phyloP scores from a whole-genome alignment of 2,113 vertebrate species.

The Astatoreochromis straeleni region DNA sequence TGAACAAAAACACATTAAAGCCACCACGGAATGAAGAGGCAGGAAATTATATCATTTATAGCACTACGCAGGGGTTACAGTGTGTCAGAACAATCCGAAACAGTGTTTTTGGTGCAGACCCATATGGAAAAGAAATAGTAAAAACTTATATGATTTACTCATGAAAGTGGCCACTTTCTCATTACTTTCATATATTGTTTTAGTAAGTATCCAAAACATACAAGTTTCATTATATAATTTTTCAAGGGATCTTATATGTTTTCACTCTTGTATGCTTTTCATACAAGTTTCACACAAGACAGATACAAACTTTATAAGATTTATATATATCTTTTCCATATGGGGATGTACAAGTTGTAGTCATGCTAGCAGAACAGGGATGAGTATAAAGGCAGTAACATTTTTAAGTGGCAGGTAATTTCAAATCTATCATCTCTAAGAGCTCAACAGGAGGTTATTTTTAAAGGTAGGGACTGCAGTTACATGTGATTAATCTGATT shows the following conservation, averaged over 20 bases:
- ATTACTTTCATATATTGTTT: no score
- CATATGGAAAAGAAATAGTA: no score
- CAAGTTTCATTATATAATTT: no score
- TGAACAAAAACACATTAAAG: not conserved
- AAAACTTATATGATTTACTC: no score
- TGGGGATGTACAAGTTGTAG: not conserved
- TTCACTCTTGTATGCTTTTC: no score
- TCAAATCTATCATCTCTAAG: not conserved
- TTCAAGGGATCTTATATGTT: no score
- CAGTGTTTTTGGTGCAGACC: not conserved
- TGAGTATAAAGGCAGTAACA: not conserved
- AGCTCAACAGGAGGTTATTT: not conserved
- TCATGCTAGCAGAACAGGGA: not conserved
- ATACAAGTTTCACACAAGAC: no score
- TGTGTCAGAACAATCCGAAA: accelerated
- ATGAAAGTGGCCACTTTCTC: no score
- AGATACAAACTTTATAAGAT: no score
- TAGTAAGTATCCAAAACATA: no score
- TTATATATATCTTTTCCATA: no score
- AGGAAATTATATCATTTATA: not conserved
- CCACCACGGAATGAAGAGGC: not conserved
- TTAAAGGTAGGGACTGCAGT: not conserved
- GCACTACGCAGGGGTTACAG: not conserved
- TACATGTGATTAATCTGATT: not conserved
- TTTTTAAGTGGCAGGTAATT: not conserved